These are phyloP conservation scores for Prinia subflava DNA, from an alignment of 2,113 vertebrate species.

Conservation along the genomic window DNA sequence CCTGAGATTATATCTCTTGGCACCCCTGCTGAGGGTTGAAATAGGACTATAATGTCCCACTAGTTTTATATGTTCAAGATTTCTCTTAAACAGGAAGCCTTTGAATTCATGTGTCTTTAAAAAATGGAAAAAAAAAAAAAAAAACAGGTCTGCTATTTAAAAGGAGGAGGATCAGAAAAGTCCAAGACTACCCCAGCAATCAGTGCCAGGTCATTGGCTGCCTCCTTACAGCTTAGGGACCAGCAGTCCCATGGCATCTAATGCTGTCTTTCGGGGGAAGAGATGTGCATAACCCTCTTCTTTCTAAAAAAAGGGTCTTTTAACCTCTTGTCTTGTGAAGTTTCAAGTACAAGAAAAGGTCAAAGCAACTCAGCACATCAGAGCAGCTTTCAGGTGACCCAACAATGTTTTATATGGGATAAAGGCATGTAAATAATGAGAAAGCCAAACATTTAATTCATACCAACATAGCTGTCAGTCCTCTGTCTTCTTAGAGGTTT, in stretches of 20 bases:
- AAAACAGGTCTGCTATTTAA: background rate
- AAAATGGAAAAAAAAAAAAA: background rate
- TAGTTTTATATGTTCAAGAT: background rate
- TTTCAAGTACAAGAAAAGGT: background rate
- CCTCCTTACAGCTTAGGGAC: accelerated
- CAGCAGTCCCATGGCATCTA: background rate
- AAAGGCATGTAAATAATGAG: background rate
- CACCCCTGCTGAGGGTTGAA: background rate
- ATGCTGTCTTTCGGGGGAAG: background rate
- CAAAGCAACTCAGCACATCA: accelerated
- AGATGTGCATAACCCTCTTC: background rate
- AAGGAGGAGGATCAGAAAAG: background rate
- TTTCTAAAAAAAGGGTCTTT: background rate
- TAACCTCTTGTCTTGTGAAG: background rate
- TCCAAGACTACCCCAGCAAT: background rate
- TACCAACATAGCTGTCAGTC: no score
- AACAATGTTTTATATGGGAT: background rate
- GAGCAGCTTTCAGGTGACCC: background rate
- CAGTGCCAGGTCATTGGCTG: background rate
- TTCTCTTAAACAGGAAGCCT: background rate
- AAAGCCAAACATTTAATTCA: background rate
- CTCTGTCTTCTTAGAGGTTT: background rate
- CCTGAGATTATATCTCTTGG: background rate
- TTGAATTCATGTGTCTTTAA: background rate
- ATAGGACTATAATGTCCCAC: background rate